phyloP scores from a whole-genome alignment of 2,888 invertebrate genomes.

The Cactoblastis cactorum region DNA sequence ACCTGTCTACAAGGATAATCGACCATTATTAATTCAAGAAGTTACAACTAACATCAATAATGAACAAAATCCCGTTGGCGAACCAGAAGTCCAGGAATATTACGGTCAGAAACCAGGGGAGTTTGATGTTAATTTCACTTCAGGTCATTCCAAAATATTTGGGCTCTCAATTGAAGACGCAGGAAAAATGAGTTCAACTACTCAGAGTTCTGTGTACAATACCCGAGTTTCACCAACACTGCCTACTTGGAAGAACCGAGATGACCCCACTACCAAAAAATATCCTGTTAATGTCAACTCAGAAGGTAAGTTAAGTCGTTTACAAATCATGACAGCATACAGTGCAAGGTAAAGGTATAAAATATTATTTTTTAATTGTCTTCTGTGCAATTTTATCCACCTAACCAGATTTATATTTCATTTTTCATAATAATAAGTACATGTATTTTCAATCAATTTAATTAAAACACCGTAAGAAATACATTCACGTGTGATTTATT shows the following conservation, averaged over 20 bases:
- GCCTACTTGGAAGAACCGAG: conserved; percentile 71
- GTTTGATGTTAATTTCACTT: conserved; percentile 67
- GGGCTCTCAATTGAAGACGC: conserved; percentile 82
- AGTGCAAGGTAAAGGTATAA: conserved; percentile 20
- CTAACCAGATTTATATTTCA: no score
- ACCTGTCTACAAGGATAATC: conserved; percentile 30
- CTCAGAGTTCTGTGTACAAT: conserved; percentile 68
- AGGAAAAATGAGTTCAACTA: conserved; percentile 71
- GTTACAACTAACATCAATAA: conserved; percentile 10
- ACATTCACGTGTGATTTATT: no score
- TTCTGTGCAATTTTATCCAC: no score
- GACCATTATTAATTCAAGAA: conserved; percentile 8
- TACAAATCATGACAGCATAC: conserved; percentile 30
- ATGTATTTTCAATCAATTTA: no score
- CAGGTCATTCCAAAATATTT: conserved; percentile 82
- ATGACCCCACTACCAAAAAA: conserved; percentile 64
- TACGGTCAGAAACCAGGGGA: conserved; percentile 33
- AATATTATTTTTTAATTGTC: no score
- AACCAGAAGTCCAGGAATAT: conserved; percentile 43
- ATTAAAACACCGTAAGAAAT: no score
- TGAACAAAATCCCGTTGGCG: conserved; percentile 26
- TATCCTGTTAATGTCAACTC: conserved; percentile 58
- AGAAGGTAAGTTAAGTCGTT: conserved; percentile 55
- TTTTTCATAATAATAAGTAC: no score
- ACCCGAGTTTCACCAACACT: conserved; percentile 82